A percentile compares a stretch with the other conserved stretches of the same genome.
Conservation (phyloP, 2,797 vertebrate species). For the Ctenopoma multispine region DNA sequence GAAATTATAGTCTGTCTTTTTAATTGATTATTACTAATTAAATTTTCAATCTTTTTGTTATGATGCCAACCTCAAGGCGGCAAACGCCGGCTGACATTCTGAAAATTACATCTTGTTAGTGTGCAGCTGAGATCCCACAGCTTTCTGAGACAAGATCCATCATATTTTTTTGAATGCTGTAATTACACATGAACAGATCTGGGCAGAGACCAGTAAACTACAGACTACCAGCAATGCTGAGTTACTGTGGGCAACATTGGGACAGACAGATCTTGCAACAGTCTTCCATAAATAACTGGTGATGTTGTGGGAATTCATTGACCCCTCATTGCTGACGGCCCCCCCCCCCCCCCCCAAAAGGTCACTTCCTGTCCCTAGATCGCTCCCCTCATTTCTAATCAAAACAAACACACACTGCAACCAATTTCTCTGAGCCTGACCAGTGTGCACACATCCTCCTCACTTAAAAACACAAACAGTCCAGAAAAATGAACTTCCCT, state of each 20-base stretch:
- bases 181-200: constrained; percentile 22
- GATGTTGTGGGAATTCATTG: constrained; percentile 74
- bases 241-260: background rate
- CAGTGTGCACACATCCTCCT: constrained; percentile 31
- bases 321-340: constrained; percentile 66
- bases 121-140: background rate
- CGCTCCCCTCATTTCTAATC: constrained; percentile 48
- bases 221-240: background rate
- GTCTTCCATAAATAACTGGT: constrained; percentile 64
- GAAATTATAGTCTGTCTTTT: background rate
- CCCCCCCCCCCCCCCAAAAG: constrained; percentile 32
- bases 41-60: background rate
- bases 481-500: constrained; percentile 20
- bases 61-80: background rate
- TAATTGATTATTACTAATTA: background rate
- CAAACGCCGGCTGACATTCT: background rate
- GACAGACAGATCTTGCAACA: background rate
- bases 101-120: background rate
- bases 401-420: constrained; percentile 67
- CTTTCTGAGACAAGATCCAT: background rate
- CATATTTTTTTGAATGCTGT: constrained; percentile 4
- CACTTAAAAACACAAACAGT: constrained; percentile 40
- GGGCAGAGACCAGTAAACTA: constrained; percentile 14
- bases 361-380: constrained; percentile 74
- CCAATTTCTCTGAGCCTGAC: constrained; percentile 15